A percentile compares a stretch with the other conserved stretches of the same genome.
Conservation (phyloP, 1,140 invertebrate species). For the Panagrolaimus sp. region DNA sequence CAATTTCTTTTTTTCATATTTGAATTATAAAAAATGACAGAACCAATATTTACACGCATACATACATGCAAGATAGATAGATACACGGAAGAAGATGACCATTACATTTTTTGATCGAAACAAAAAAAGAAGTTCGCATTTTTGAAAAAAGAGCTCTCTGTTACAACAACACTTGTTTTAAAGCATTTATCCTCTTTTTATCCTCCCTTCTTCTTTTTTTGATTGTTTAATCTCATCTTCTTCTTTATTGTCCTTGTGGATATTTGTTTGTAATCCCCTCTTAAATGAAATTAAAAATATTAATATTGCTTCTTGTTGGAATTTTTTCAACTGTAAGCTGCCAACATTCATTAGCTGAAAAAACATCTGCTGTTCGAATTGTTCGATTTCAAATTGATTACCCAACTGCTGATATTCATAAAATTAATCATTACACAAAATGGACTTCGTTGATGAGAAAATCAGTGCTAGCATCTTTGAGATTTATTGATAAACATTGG, state of each 20-base stretch:
- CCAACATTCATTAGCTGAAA: not conserved
- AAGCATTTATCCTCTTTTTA: no score
- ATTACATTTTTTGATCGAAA: no score
- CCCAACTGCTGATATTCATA: not conserved
- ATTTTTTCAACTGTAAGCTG: not conserved
- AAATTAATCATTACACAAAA: slow-evolving; percentile 23
- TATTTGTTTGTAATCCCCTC: not conserved
- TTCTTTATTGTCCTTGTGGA: no score
- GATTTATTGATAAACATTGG: slow-evolving; percentile 57
- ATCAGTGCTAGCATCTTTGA: slow-evolving; percentile 51
- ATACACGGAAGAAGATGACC: no score
- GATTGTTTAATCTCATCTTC: no score
- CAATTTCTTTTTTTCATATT: no score
- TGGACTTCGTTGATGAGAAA: slow-evolving; percentile 53
- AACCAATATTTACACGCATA: no score
- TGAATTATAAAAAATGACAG: no score
- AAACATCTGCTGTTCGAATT: not conserved
- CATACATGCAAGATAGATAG: no score
- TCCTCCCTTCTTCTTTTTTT: no score
- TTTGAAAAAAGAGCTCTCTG: not conserved
- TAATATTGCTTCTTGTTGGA: not conserved
- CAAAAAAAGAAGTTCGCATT: not conserved
- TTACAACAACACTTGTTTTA: no score
- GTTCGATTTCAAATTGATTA: slow-evolving; percentile 13
- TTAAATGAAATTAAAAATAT: not conserved